A percentile compares a stretch with the other conserved stretches of the same genome.
phyloP scores from a whole-genome alignment of 2,113 vertebrate genomes.

The Ailurus styani region DNA sequence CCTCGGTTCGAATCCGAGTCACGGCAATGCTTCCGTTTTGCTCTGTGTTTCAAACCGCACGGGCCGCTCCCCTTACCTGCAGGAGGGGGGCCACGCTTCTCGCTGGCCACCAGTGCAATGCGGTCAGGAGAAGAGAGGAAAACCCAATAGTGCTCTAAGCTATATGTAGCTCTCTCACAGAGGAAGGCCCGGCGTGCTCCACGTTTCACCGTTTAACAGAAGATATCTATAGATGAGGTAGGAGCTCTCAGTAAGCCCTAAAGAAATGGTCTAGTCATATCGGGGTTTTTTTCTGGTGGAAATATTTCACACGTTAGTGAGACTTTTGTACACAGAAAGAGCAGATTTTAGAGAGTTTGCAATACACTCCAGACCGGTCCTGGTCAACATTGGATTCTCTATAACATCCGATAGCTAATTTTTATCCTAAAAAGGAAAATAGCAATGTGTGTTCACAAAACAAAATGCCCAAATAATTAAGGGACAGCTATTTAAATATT shows the following conservation, averaged over 20 bases:
- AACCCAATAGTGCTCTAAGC: not conserved
- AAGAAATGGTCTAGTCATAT: not conserved
- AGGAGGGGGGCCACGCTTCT: not conserved
- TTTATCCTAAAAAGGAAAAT: not conserved
- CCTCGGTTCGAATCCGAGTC: constrained; percentile 86
- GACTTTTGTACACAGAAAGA: not conserved
- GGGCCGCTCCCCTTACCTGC: not conserved
- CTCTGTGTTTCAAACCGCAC: not conserved
- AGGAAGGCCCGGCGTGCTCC: not conserved
- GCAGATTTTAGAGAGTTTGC: not conserved
- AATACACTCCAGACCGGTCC: not conserved
- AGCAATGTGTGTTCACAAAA: not conserved
- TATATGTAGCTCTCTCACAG: not conserved
- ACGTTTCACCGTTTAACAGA: not conserved
- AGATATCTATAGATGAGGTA: not conserved
- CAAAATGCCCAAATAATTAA: not conserved
- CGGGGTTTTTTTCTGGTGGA: not conserved
- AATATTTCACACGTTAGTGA: not conserved
- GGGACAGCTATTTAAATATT: not conserved
- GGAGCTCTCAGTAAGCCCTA: not conserved
- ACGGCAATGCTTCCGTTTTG: constrained; percentile 59
- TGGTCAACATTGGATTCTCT: not conserved
- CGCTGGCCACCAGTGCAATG: no score
- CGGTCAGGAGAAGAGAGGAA: not conserved
- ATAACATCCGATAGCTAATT: no score